Conservation (phyloP, 2,888 invertebrate species). For the Nemotelus pantherinus region DNA sequence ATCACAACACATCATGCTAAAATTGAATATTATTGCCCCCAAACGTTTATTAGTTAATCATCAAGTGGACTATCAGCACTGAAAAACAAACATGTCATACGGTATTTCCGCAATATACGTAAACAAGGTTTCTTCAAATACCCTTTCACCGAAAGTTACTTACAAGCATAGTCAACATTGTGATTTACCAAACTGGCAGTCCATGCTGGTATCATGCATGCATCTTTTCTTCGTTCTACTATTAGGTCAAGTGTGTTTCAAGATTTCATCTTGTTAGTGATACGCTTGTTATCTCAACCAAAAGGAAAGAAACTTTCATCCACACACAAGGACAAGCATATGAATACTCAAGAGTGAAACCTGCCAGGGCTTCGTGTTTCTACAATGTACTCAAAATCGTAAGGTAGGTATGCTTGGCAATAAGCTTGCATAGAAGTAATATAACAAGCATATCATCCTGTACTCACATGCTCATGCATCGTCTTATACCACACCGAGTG, state of each 20-base stretch:
- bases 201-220: neutral
- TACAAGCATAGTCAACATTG: no score
- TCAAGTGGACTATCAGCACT: no score
- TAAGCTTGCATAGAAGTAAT: neutral
- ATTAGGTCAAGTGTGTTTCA: slow-evolving; percentile 43
- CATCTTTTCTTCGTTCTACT: slow-evolving; percentile 1
- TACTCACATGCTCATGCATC: slow-evolving; percentile 35
- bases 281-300: slow-evolving; percentile 33
- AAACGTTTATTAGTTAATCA: no score
- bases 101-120: no score
- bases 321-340: slow-evolving; percentile 16
- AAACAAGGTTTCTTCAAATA: no score
- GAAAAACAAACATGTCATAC: no score
- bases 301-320: slow-evolving; percentile 38
- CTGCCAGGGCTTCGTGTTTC: slow-evolving; percentile 31
- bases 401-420: neutral
- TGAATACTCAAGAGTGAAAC: slow-evolving; percentile 34
- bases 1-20: no score
- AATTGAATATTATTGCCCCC: no score
- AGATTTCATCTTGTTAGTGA: slow-evolving; percentile 44
- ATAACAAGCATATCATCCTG: slow-evolving; percentile 20
- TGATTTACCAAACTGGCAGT: neutral
- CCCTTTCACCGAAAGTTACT: no score
- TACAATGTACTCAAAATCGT: neutral
- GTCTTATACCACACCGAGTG: neutral